Base-by-base conservation (phyloP, 1,140 invertebrate genomes). In the Drosophila hydei region DNA sequence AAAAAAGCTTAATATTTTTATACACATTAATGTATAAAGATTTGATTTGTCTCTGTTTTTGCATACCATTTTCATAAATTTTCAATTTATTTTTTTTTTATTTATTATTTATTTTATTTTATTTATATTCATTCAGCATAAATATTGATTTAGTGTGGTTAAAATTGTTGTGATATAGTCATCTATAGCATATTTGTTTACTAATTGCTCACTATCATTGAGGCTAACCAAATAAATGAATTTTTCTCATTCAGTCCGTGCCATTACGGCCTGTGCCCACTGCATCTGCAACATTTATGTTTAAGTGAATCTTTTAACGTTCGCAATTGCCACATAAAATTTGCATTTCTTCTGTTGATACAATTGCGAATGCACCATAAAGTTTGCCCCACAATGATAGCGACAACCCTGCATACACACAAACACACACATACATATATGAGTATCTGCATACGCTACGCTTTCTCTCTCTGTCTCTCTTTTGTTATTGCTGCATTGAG, bases 261-360 rank as follows among this genome's bases (percentile, higher is more conserved):
- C 16, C 48, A 30, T 16, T 18, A n/a, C n/a, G n/a, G n/a, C n/a
- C n/a, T n/a, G n/a, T n/a, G n/a, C n/a, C n/a, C n/a, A n/a, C n/a
- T n/a, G n/a, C n/a, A n/a, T 4, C 2, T 5, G 45, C 27, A 45
- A 40, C 50, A 69, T 43, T 61, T 61, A 61, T 62, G 30, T 48
- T 47, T 72, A 59, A 55, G 40, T 55, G 42, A 72, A 48, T 68
- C 63, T 33, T 64, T 72, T 72, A 33, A 50, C 56, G 33, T 12
- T 40, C 56, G 21, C 27, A 50, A 60, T 60, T 68, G 47, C 23
- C 25, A 18, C 38, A 68, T 67, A 50, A 33, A 55, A 55, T 68
- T 67, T 61, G 19, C 56, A 68, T 67, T 72, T 61, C 63, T 67
- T 68, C 50, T 59, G 54, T 58, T 67, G 54, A 47, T 47, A 54